Base-by-base conservation (phyloP, 1,140 invertebrate species). In the Venturia canescens region DNA sequence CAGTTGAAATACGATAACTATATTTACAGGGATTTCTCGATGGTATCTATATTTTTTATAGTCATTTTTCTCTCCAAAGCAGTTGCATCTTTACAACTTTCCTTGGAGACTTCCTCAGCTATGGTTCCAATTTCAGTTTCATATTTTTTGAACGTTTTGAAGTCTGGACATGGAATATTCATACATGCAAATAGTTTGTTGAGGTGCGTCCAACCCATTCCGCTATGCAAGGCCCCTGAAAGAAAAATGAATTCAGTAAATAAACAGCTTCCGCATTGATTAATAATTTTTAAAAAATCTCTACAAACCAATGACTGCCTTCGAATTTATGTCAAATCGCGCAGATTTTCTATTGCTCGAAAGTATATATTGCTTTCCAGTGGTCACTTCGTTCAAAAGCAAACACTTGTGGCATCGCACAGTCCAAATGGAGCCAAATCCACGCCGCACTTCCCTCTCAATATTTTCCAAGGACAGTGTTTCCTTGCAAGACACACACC, bases 341-440 rank as follows among this genome's bases (percentile, higher is more conserved):
- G 27, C 11, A 60, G 26, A 21, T 23, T 26, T 21, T 63, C 57
- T n/a, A 57, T 57, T n/a, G 11, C 11, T 3, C 57, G 21, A 63
- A 53, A 53, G 48, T 63, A 23, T 11, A 26, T 63, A n/a, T 50
- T 80, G 79, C 53, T 69, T 57, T 7, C 53, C 29, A 18, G 75
- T 80, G 21, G 7, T 13, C 31, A 81, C 70, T 13, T 57, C 26
- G 63, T 82, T 84, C 6, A 84, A 70, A 0, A 84, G 16, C 18
- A 81, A 80, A 78, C 80, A 85, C 48, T 82, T 80, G 29, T 83
- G 80, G 48, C 80, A 83, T 69, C 78, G 71, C 7, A 83, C 60
- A 9, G 48, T 57, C n/a, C 75, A 57, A 75, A 78, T 66, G 15
- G 83, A 83, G 15, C 23, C 77, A n/a, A 81, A 63, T 48, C 83